Conservation (phyloP, 2,113 vertebrate species). For the Sinocyclocheilus anshuiensis region DNA sequence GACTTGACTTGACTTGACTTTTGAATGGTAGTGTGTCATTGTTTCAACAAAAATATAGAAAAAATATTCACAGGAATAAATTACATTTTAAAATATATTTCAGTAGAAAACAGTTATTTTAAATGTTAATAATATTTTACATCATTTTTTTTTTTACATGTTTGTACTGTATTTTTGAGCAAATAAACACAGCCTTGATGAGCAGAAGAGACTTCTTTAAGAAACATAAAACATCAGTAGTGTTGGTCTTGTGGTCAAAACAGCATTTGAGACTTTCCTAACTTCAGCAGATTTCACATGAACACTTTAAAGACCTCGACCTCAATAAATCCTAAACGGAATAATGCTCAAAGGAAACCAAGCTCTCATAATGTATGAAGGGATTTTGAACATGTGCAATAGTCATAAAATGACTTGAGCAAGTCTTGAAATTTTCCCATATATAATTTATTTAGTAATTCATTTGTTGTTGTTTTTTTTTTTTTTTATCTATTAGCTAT, state of each 20-base stretch:
- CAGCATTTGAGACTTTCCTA: not conserved
- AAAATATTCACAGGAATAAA: not conserved
- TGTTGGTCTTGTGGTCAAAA: not conserved
- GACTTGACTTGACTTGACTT: no score
- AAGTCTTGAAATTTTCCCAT: constrained; percentile 79
- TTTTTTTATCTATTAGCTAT: constrained; percentile 83
- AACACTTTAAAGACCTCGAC: not conserved
- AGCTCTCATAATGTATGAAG: not conserved
- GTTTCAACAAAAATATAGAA: not conserved
- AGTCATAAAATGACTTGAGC: constrained; percentile 74
- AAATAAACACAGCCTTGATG: not conserved
- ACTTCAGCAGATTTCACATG: not conserved
- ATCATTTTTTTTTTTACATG: not conserved
- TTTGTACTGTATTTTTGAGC: not conserved
- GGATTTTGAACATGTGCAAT: not conserved
- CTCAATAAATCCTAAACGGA: not conserved
- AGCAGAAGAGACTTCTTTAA: not conserved
- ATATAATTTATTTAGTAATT: constrained; percentile 87
- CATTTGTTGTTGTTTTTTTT: constrained; percentile 66
- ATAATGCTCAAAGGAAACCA: not conserved
- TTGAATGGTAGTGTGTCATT: not conserved
- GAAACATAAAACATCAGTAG: not conserved
- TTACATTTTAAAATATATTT: no score
- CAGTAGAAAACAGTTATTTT: no score
- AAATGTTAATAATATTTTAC: not conserved